These are phyloP conservation scores for Athalia circularis DNA, from an alignment of 2,888 invertebrate species.

Conservation along the genomic window DNA sequence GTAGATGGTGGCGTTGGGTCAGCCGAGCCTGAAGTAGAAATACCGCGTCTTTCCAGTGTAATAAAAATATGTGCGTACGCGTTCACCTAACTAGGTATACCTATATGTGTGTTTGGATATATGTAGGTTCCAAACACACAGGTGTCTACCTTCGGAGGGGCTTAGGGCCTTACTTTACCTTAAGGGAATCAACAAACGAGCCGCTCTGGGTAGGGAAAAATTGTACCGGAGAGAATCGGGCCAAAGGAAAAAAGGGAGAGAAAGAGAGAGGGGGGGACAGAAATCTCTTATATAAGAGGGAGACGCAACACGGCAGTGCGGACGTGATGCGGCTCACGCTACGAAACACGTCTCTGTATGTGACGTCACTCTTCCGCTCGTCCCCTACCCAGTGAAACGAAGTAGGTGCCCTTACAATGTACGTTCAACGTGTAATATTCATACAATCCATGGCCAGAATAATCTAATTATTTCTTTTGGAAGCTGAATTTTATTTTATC, in stretches of 20 bases:
- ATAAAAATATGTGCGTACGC: too few species aligned
- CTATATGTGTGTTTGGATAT: too few species aligned
- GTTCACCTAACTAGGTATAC: too few species aligned
- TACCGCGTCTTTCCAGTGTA: neutral
- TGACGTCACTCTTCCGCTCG: constrained; percentile 1
- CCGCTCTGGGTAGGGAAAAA: constrained; percentile 31
- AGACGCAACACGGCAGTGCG: constrained; percentile 39
- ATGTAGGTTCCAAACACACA: neutral
- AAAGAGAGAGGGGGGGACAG: constrained; percentile 46
- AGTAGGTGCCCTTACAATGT: neutral
- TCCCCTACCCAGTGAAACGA: too few species aligned
- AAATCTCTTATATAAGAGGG: constrained; percentile 41
- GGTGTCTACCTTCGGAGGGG: constrained; percentile 14
- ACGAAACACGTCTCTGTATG: constrained; percentile 24
- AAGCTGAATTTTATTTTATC: neutral
- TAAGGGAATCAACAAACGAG: constrained; percentile 40
- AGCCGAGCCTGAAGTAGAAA: constrained; percentile 21
- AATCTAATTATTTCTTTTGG: neutral
- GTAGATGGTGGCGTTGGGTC: constrained; percentile 22
- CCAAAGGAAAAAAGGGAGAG: constrained; percentile 46
- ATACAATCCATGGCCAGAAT: neutral
- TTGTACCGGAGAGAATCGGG: too few species aligned
- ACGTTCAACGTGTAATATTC: neutral
- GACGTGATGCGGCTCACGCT: constrained; percentile 53
- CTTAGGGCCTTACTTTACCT: constrained; percentile 30